Base-by-base conservation (phyloP, 1,140 invertebrate genomes). In the Drosophila littoralis region DNA sequence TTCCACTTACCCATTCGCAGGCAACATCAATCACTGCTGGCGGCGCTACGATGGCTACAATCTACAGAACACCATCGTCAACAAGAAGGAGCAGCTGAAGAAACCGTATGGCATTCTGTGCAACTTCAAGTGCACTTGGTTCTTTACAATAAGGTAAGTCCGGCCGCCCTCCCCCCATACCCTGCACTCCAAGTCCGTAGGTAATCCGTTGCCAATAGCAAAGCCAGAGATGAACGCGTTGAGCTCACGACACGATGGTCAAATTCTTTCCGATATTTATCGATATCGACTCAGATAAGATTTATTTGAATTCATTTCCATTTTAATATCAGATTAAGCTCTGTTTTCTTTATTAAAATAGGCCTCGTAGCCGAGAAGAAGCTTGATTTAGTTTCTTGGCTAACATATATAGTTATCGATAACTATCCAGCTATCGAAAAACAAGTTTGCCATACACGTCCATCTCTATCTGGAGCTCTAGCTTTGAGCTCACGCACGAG, bases 41-140 rank as follows among this genome's bases (percentile, higher is more conserved):
- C 84, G 91, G 7, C 86, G 91, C 48, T 92, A 92, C 54, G 91
- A 92, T 88, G 91, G 91, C 77, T 92, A 92, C 69, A 92, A 92
- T 63, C 74, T 91, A 17, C 91, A 92, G 75, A 91, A 90, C 50
- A 91, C 91, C 17, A 65, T 90, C 60, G 79, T 91, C 64, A 91
- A 91, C 65, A 91, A 92, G 58, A 92, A 92, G 75, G 90, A 91
- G 77, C 88, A 92, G 69, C 61, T 91, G 64, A 92, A 91, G 77
- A 92, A 91, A 75, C 90, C 91, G n/a, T 92, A 91, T 38, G 91
- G 91, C 68, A 91, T 92, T 50, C 45, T 92, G 48, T 92, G 91
- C 75, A 92, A 91, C 75, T 92, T 92, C 61, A 92, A 92, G 71
- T 92, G 91, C 75, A 92, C 91, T 70, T 92, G 88, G 90, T 91